These are phyloP conservation scores for Cyanoramphus novaezelandiae DNA, from an alignment of 2,113 vertebrate species.

Conservation along the genomic window DNA sequence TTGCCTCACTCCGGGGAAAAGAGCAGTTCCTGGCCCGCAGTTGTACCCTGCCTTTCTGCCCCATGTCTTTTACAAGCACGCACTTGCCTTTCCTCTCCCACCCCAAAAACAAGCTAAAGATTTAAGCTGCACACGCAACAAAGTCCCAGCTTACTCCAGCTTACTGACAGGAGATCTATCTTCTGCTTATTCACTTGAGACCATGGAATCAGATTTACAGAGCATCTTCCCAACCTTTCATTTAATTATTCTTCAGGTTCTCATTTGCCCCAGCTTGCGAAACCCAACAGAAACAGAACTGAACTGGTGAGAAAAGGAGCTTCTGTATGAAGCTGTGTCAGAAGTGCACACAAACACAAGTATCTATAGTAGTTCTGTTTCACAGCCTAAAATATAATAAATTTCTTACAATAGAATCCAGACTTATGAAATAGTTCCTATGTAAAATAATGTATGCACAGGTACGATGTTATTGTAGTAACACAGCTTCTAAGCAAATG, in stretches of 20 bases:
- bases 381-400: not conserved
- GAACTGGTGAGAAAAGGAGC: constrained; percentile 1
- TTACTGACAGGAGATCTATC: not conserved
- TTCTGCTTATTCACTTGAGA: not conserved
- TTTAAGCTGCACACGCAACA: rapidly evolving
- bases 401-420: constrained; percentile 13
- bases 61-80: not conserved
- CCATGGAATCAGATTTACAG: not conserved
- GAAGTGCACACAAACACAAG: not conserved
- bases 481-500: constrained; percentile 20
- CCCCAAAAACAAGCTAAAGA: not conserved
- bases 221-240: not conserved
- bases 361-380: not conserved
- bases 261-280: not conserved
- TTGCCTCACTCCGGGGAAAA: not conserved
- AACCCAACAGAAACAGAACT: constrained; percentile 15
- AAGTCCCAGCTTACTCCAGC: not conserved
- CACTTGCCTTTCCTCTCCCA: not conserved
- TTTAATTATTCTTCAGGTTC: constrained; percentile 34
- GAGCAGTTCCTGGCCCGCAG: not conserved
- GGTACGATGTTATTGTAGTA: not conserved
- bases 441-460: constrained; percentile 27
- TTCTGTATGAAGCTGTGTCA: not conserved
- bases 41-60: not conserved
- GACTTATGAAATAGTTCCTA: not conserved